Conservation (phyloP, 2,888 invertebrate species). For the Hypomecis punctinalis region DNA sequence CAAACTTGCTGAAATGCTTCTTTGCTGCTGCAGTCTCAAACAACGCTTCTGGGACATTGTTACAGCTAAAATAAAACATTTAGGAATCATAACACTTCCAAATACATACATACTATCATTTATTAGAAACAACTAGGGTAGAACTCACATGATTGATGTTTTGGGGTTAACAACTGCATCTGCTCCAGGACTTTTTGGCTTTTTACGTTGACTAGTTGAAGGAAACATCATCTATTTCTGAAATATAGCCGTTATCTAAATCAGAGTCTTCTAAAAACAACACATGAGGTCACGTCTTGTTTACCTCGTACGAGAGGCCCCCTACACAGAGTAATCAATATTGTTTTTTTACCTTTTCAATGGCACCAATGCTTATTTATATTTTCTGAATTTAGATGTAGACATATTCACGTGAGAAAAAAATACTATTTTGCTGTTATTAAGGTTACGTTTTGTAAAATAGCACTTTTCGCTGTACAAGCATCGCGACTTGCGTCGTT, state of each 20-base stretch:
- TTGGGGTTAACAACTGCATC: conserved; percentile 63
- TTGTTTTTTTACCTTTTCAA: not conserved
- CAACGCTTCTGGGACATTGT: conserved; percentile 87
- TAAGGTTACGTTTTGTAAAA: too few species aligned
- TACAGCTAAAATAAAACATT: conserved; percentile 78
- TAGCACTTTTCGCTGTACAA: too few species aligned
- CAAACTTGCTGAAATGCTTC: conserved; percentile 89
- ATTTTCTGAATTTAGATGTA: not conserved
- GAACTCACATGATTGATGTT: conserved; percentile 75
- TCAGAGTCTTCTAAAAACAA: conserved; percentile 9
- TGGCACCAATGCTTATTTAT: not conserved
- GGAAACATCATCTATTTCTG: conserved; percentile 54
- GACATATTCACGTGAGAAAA: not conserved
- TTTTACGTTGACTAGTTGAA: conserved; percentile 60
- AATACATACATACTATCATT: not conserved
- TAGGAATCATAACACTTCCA: too few species aligned
- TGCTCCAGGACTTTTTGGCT: conserved; percentile 62
- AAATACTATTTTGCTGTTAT: too few species aligned
- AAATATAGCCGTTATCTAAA: conserved; percentile 8
- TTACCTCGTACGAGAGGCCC: conserved; percentile 31
- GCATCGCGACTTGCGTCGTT: too few species aligned
- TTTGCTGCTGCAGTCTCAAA: conserved; percentile 86
- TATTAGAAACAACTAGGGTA: not conserved
- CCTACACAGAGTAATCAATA: not conserved
- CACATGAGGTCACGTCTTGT: conserved; percentile 41